Base-by-base conservation (phyloP, 2,113 vertebrate species). In the Misgurnus anguillicaudatus region DNA sequence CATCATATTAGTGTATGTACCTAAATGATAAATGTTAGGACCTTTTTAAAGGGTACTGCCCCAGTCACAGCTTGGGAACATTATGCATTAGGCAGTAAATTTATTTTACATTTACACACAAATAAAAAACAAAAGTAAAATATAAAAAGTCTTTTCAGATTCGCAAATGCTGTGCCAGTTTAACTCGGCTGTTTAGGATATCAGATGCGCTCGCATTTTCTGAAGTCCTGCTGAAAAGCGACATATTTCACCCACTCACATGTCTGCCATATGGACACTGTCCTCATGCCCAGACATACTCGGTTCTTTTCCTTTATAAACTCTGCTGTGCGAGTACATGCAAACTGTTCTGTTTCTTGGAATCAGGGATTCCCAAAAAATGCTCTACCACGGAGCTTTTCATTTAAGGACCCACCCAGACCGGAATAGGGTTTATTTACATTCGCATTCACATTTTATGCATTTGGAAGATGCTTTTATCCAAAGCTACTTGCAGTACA, bases 181-280 rank as follows among this genome's bases (percentile, higher is more conserved):
- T 31, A 6, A 5, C 38, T 74, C 14, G 10, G 65, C 76, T 61
- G 39, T 36, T 21, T 21, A 38, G 47, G 53, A 53, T 31, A 24
- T 48, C 19, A 16, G 16, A 68, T 67, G 17, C 17, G 21, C 17
- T 36, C 45, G 14, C 6, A 7, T 41, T 21, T 41, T 47, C 8
- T 69, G 13, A 60, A 61, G 64, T 55, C 72, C 36, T 47, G 72
- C 61, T 31, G 48, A 60, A 64, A 73, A 9, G 31, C 38, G 51
- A 53, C 69, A 58, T 74, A 38, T 76, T 81, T 64, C 51, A 45
- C 36, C 36, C 58, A 47, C 39, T 64, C 71, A 64, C 41, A 69
- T 58, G 64, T 64, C 42, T 66, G 75, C 69, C 77, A 79, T 78
- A 60, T 75, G 58, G 71, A 9, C 45, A 45, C 64, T 24, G 36